Evolutionary conservation across 53 echinoderm and acorn worm genomes (phyloP), one percentile per base, ranked within the genome.

Genomic region (Astropecten irregularis): DNA sequence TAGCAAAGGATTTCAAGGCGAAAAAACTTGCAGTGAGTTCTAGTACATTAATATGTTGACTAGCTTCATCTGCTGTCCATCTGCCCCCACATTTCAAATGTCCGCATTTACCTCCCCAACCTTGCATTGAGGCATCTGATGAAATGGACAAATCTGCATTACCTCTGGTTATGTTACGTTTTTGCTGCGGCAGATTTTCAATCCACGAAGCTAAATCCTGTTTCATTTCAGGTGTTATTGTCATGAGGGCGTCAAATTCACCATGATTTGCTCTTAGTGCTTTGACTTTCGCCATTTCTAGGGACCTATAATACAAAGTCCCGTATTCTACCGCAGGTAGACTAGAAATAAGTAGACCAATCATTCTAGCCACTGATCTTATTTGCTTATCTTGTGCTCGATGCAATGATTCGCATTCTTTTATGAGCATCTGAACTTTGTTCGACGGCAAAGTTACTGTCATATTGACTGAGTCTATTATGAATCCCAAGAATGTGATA

Each of bases 91-190:
- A 58, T 44, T 32, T 84, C 16, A 25, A 27, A 9, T 26, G 36
- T 33, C 38, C 59, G 6, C 47, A 70, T 7, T 7, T 31, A 14
- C 69, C 84, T 57, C 84, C 84, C 84, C 71, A 71, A 57, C 84
- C 84, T 31, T 5, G 32, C 9, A 30, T 46, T 9, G 84, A 84
- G 27, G 84, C 70, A 71, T 84, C 84, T 68, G 70, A 84, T 23
- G 84, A 54, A 16, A 84, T 32, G 22, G 59, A 21, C 6, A 84
- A 68, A 0, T 84, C 44, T 5, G 70, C 51, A 40, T 84, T 84
- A 10, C 33, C n/a, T 30, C 42, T 69, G 13, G 23, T 18, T 21
- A 77, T 77, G 40, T 20, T 4, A 33, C 76, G 32, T 56, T 59
- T 77, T 77, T 77, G 58, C 57, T 57, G 37, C 28, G 35, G 59